Evolutionary conservation across 2,113 vertebrate genomes (phyloP).

Genomic region (Chamaetylas fuelleborni): DNA sequence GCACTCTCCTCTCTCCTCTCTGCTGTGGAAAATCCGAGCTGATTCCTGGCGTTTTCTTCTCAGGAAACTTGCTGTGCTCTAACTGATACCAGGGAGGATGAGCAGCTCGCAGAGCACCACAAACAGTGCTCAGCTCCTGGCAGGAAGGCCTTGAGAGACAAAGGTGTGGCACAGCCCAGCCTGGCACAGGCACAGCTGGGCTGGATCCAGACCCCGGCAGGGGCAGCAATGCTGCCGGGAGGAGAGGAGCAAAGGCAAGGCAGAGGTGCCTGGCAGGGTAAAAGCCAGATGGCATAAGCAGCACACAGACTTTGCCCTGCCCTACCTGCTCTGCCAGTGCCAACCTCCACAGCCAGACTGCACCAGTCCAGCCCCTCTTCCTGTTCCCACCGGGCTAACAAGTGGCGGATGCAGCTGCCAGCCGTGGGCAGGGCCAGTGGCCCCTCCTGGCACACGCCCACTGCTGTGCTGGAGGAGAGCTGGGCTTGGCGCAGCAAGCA

Average conservation of each 20-base stretch:
- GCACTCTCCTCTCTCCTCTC: background rate
- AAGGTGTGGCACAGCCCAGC: background rate
- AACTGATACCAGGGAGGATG: background rate
- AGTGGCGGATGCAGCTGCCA: background rate
- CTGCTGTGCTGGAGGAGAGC: background rate
- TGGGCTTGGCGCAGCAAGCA: background rate
- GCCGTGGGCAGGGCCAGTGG: accelerated
- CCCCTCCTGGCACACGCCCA: background rate
- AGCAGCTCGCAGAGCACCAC: background rate
- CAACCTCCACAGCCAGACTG: accelerated
- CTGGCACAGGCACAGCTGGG: background rate
- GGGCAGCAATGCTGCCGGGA: background rate
- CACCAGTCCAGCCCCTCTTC: accelerated
- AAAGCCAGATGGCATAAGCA: background rate
- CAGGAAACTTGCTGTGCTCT: background rate
- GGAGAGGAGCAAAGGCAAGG: background rate
- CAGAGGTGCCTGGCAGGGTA: background rate
- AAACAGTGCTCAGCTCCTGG: background rate
- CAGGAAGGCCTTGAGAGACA: constrained; percentile 3
- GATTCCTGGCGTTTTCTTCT: background rate
- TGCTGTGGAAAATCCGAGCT: background rate
- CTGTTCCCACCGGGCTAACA: background rate
- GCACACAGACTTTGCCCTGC: background rate
- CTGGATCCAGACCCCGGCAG: accelerated
- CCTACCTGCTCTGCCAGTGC: background rate